Evolutionary conservation across 2,888 invertebrate species (phyloP), one percentile per base, ranked within the genome.

Genomic region (Xanthia togata): DNA sequence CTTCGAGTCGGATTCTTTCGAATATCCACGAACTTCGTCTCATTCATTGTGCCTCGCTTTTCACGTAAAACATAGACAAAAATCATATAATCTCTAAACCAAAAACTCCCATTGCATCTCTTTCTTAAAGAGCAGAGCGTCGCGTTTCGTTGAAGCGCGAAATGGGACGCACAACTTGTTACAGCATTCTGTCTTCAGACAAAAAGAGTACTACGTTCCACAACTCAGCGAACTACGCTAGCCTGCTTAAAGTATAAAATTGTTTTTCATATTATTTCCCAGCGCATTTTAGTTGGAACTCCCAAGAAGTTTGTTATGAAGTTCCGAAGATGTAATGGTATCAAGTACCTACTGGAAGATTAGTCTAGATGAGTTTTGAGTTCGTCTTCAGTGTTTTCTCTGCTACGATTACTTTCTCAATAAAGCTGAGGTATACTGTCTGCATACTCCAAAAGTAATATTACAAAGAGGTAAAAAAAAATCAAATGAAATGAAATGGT

Each of bases 91-190:
- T 57, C 50, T 26, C 47, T 57, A 14, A 57, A 73, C 31, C 20
- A 35, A 31, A 70, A 50, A n/a, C 47, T 8, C 83, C 47, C 55
- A 65, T 38, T 76, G 78, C 57, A 41, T 31, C 84, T 2, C 38
- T 53, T 47, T 60, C 84, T n/a, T 70, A 75, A 82, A 3, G 11
- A 62, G 31, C 63, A 62, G 69, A 81, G 82, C 86, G 74, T 77
- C 78, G 83, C 76, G 76, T 85, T 81, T 87, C 89, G 87, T 69
- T 88, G 86, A 88, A 88, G 88, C 88, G 87, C 79, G 92, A 94
- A 94, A 94, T 94, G 91, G 93, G 89, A 91, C 92, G 90, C 89
- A 89, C 90, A 90, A 93, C 92, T 93, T 93, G 93, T 93, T 93
- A 78, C 64, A 92, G 91, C 90, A 90, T 89, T 89, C 89, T 90